Base-by-base conservation (phyloP, 2,797 vertebrate species). In the Manis pentadactyla region DNA sequence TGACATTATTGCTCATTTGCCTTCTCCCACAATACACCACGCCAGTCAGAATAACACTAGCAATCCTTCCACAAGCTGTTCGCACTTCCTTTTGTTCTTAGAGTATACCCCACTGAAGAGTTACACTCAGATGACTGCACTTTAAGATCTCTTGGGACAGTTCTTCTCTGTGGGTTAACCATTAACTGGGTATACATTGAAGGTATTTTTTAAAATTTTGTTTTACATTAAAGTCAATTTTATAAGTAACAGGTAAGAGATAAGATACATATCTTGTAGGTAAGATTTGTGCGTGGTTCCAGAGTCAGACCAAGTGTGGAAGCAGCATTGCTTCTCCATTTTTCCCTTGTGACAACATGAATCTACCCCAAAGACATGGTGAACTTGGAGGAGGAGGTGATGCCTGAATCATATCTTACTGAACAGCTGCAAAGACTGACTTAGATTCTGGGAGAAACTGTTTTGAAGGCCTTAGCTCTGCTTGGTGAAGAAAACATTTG, bases 401-500 rank as follows among this genome's bases (percentile, higher is more conserved):
- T 11, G 61, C 64, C 86, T 90, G 57, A 87, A 57, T 77, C 68
- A 1, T 53, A 37, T 89, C 86, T 83, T 85, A 55, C 75, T 34
- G 69, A 92, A 75, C 79, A 94, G 92, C 89, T 96, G 97, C 89
- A 81, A 42, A 93, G 77, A 88, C 49, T 12, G 31, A 15, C 88
- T 95, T 66, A 0, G 49, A 81, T 86, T 92, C 91, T 84, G 69
- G 79, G 83, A 94, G 77, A 95, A 93, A 74, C 71, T 85, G 88
- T 83, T 73, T 94, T 13, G 9, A 74, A 93, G 78, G 78, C 69
- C 91, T 87, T 51, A 66, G 49, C 66, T 87, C 74, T 51, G 93
- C 75, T 95, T 78, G 69, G 68, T 31, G 94, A 84, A 85, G 89
- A 92, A 92, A 94, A 92, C 95, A 95, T 95, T 98, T 96, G 97